Evolutionary conservation across 2,888 invertebrate genomes (phyloP), one percentile per base, ranked within the genome.

Genomic region (Galeruca laticollis): DNA sequence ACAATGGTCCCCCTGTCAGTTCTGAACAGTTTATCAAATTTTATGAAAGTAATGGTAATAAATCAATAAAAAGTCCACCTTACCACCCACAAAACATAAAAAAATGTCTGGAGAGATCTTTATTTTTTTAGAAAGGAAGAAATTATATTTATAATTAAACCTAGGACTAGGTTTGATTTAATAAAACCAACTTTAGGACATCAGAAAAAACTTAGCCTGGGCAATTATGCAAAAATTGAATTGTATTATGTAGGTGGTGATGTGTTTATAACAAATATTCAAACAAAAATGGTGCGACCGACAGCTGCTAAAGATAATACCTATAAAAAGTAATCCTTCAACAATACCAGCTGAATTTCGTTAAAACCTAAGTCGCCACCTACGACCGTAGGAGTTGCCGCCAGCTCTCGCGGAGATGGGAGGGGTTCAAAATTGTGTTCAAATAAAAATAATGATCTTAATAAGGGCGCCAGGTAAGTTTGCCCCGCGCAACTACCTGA

Each of bases 41-140:
- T 69, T 77, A 74, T 67, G 70, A 73, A 63, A 60, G 70, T 33
- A 77, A 79, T 68, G 76, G 77, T 21, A 77, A 77, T 18, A 78
- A 73, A 66, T 65, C 68, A 35, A 49, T 73, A 8, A 74, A 73
- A 70, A 64, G 73, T 3, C 71, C 77, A 51, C 76, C 74, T 4
- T 71, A 73, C 57, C 76, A 78, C 56, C 76, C 76, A 35, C 74
- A 75, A 69, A 78, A 74, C 10, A 56, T 77, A 11, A 77, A 79
- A 69, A 75, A 73, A 35, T 66, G 56, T 43, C 57, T 75, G 51
- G 56, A 61, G 26, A 69, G 60, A 26, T 6, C 26, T 31, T 33
- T 57, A 31, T 40, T 40, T 40, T 40, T 40, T 40, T 6, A 20
- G 10, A 49, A 49, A 15, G 11, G 6, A 18, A 18, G 18, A 62